Base-by-base conservation (phyloP, 2,888 invertebrate genomes). In the Hyles lineata region DNA sequence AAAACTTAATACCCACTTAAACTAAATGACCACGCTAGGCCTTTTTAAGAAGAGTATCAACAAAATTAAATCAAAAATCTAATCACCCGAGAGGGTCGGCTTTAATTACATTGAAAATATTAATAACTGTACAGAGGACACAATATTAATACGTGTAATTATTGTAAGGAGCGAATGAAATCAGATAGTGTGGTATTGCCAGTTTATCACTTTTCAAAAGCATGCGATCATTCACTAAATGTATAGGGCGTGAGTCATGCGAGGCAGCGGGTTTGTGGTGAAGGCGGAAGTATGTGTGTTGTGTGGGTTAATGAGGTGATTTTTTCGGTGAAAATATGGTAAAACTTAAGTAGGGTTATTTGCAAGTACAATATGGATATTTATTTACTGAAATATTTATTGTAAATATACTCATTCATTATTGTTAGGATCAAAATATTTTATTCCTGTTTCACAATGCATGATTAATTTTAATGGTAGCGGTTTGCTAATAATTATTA, bases 151-250 rank as follows among this genome's bases (percentile, higher is more conserved):
- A 67, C 74, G 23, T 76, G 77, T 74, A 77, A 76, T 81, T 76
- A 82, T 82, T 80, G 78, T 67, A 72, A 72, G 74, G 76, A 74
- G 78, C 79, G 78, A 81, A 75, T 77, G 62, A 75, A 78, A 85
- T 84, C 84, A 77, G 85, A 85, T 84, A 80, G 78, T 71, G n/a
- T 17, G 17, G 75, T 71, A 76, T 76, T 74, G 77, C 72, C 73
- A 58, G 77, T 80, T 84, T 84, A 84, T 84, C 83, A 78, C 75
- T 73, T 74, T 76, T 78, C 78, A 76, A 82, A 80, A 82, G 80
- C 70, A 75, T 77, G 76, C 79, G 77, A 82, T 78, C 81, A 72
- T 74, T 73, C 50, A 72, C 35, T 71, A 72, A 74, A 71, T 73
- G 74, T 74, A n/a, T 75, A 74, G 71, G 77, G 76, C 52, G 25